Conservation (phyloP, 2,113 vertebrate genomes). For the Brienomyrus longianalis region DNA sequence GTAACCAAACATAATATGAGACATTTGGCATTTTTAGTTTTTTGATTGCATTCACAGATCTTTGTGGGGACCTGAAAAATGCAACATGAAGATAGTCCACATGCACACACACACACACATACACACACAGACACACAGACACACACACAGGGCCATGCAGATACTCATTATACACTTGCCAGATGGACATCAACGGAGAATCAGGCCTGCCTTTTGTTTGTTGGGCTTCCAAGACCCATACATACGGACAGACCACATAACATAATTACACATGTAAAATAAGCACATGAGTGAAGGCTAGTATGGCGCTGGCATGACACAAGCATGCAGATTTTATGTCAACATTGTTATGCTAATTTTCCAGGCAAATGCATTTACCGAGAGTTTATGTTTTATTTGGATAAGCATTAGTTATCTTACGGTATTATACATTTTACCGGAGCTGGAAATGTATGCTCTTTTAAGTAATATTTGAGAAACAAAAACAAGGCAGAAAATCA, state of each 20-base stretch:
- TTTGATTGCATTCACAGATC: too few species aligned
- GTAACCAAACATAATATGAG: too few species aligned
- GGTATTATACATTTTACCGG: neutral
- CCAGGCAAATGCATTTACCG: neutral
- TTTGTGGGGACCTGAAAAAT: too few species aligned
- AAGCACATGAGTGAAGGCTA: constrained; percentile 9
- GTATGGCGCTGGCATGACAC: neutral
- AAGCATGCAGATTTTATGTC: constrained; percentile 2
- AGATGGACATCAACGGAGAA: constrained; percentile 58
- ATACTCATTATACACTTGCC: constrained; percentile 41
- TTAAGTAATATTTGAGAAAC: neutral
- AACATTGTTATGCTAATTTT: neutral
- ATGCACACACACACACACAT: neutral
- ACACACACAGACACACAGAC: neutral
- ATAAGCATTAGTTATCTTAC: neutral
- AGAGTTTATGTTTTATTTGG: neutral
- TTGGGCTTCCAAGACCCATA: constrained; percentile 47
- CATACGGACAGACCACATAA: constrained; percentile 63
- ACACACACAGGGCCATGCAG: constrained; percentile 1
- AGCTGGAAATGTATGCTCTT: neutral
- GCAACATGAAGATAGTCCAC: too few species aligned
- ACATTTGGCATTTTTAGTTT: too few species aligned
- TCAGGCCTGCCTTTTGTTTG: constrained; percentile 49
- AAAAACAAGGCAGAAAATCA: neutral
- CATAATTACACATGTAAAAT: constrained; percentile 50